Percentiles rank a stretch among this genome's conserved stretches.
Evolutionary conservation across 2,888 invertebrate species (phyloP).

Genomic region (Chrysomela aeneicollis): DNA sequence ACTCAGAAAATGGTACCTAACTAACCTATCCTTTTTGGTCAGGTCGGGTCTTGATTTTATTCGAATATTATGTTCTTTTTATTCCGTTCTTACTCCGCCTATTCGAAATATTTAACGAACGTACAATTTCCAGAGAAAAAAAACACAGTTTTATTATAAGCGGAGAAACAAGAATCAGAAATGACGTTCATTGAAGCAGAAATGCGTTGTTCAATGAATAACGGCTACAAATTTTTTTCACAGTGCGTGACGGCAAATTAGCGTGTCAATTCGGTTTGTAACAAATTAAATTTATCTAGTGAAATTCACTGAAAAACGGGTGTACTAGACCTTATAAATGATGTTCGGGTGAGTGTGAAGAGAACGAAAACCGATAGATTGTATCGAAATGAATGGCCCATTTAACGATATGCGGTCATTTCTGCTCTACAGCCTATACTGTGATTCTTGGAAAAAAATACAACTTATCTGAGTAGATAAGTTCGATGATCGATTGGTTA

Average conservation of each 20-base stretch:
- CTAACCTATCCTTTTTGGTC: no score
- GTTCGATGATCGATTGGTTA: no score
- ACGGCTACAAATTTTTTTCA: slow-evolving; percentile 16
- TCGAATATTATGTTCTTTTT: no score
- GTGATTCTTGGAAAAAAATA: no score
- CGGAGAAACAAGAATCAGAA: no score
- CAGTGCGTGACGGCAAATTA: slow-evolving; percentile 31
- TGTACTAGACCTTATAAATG: slow-evolving; percentile 33
- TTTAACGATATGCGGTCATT: not conserved
- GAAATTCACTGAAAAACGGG: slow-evolving; percentile 27
- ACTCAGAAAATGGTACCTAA: no score
- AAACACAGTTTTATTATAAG: no score
- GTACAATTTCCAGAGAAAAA: no score
- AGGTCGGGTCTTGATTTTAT: no score
- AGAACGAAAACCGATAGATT: not conserved
- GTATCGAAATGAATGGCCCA: not conserved
- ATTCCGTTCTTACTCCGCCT: no score
- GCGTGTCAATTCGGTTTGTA: slow-evolving; percentile 39
- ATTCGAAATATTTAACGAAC: no score
- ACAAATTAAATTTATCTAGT: slow-evolving; percentile 37
- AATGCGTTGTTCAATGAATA: slow-evolving; percentile 16
- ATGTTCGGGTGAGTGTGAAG: slow-evolving; percentile 24
- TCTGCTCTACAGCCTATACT: not conserved
- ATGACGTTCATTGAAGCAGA: not conserved
- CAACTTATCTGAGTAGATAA: no score